Base-by-base conservation (phyloP, 2,797 vertebrate species). In the Cossypha dichroa region DNA sequence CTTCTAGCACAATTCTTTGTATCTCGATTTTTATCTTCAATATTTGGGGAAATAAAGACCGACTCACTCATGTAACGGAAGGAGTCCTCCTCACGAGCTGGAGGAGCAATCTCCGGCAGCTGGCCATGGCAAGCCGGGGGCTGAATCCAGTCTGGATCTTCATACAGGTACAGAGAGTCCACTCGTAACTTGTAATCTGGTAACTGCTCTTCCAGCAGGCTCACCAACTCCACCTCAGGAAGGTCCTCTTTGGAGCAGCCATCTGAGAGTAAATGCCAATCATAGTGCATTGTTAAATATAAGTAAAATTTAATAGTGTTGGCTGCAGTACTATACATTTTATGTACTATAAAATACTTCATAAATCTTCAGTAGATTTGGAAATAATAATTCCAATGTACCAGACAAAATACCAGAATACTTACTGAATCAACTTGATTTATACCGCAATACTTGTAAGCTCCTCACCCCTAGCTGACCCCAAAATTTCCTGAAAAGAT, bases 41-140 rank as follows among this genome's bases (percentile, higher is more conserved):
- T 4, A 34, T 41, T 72, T 46, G 56, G 4, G 11, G 10, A 45
- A 80, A 36, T 6, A 31, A 43, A 29, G 5, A 60, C 73, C 34
- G 16, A 98, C 99, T 98, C 96, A 99, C 99, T 99, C 99, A 99
- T 99, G 98, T 99, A 99, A 97, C 68, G 98, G 97, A 99, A 99
- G 14, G 99, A 98, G 92, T 99, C 99, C 91, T 99, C 98, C 3
- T 98, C 98, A 93, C 96, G 97, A 95, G 98, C 77, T 13, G 99
- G 98, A 80, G 99, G 98, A 93, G 99, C 95, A 87, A 96, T 62
- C 38, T 94, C 91, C 2, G 97, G 88, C 33, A 93, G 96, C 77
- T 97, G 98, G 12, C 98, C 98, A 4, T 93, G 98, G 75, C 76
- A 74, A 13, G 98, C 97, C 76, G 95, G 82, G 28, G 99, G 98